A percentile compares a stretch with the other conserved stretches of the same genome.
Conservation (phyloP, 92 coral and sea anemone genomes). For the Plumapathes pennacea region DNA sequence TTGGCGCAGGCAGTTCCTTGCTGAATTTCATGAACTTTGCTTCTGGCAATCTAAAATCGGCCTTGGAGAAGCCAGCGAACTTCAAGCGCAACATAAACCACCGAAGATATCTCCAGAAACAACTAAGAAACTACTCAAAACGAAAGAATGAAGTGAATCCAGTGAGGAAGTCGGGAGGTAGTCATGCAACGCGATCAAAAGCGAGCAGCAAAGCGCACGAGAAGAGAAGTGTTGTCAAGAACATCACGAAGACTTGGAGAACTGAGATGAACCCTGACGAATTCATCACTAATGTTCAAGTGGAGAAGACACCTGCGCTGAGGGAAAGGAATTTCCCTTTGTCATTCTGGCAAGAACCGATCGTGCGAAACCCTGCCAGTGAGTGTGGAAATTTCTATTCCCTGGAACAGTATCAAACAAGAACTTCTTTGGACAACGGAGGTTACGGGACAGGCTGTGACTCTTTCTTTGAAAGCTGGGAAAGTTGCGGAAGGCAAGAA, state of each 20-base stretch:
- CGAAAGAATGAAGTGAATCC: constrained; percentile 53
- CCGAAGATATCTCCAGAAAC: constrained; percentile 93
- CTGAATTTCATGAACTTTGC: constrained; percentile 95
- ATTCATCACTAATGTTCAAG: constrained; percentile 4
- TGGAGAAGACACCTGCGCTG: constrained; percentile 56
- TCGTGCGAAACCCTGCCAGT: constrained; percentile 35
- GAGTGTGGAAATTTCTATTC: constrained; percentile 38
- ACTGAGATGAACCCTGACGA: background rate
- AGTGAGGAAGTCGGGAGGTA: constrained; percentile 47
- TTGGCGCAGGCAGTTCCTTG: constrained; percentile 89
- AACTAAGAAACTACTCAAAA: constrained; percentile 78
- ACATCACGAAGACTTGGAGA: constrained; percentile 17
- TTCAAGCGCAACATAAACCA: constrained; percentile 97
- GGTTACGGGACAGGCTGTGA: constrained; percentile 48
- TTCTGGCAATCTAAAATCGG: constrained; percentile 90
- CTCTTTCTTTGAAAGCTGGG: constrained; percentile 66
- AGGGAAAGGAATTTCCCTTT: constrained; percentile 64
- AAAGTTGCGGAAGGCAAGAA: constrained; percentile 52
- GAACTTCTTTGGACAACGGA: constrained; percentile 41
- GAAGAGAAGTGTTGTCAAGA: no score
- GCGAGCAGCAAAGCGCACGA: background rate
- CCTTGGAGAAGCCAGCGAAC: constrained; percentile 95
- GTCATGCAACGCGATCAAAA: constrained; percentile 19
- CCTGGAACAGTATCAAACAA: constrained; percentile 44
- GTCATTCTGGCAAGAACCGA: constrained; percentile 84